phyloP scores from a whole-genome alignment of 2,113 vertebrate species.

The Empidonax alnorum region DNA sequence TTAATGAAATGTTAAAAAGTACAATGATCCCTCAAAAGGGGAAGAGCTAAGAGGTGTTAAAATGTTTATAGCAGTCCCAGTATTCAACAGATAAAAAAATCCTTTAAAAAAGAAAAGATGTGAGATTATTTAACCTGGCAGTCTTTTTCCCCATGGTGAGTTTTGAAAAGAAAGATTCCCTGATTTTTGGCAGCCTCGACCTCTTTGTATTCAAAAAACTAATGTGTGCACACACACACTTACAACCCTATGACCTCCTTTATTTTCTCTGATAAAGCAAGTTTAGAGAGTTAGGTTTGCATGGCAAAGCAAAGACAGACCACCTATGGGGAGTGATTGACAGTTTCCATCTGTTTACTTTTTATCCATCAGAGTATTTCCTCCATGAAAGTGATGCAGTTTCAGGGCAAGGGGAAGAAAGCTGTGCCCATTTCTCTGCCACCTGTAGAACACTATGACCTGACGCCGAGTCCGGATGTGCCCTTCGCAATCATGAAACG shows the following conservation, averaged over 20 bases:
- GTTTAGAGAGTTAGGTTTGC: background rate
- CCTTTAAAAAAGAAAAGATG: background rate
- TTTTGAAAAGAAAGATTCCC: background rate
- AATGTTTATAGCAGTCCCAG: background rate
- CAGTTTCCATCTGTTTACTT: background rate
- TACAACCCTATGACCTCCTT: background rate
- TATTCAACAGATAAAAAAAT: background rate
- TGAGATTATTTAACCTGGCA: background rate
- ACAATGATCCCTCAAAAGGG: background rate
- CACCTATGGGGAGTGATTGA: background rate
- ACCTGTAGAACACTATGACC: slow-evolving; percentile 74
- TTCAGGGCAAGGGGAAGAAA: slow-evolving; percentile 84
- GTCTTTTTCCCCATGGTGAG: background rate
- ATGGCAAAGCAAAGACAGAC: background rate
- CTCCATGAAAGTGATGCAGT: slow-evolving; percentile 88
- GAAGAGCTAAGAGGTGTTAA: background rate
- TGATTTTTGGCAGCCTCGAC: background rate
- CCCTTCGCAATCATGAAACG: slow-evolving; percentile 91
- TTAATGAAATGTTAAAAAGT: background rate
- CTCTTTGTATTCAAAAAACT: background rate
- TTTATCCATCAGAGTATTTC: slow-evolving; percentile 81
- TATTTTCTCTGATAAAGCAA: background rate
- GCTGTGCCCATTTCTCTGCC: slow-evolving; percentile 68
- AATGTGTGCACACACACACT: fast-evolving
- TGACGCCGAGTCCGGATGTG: slow-evolving; percentile 91